Conservation (phyloP, 2,797 vertebrate species). For the Anolis apletophallus region DNA sequence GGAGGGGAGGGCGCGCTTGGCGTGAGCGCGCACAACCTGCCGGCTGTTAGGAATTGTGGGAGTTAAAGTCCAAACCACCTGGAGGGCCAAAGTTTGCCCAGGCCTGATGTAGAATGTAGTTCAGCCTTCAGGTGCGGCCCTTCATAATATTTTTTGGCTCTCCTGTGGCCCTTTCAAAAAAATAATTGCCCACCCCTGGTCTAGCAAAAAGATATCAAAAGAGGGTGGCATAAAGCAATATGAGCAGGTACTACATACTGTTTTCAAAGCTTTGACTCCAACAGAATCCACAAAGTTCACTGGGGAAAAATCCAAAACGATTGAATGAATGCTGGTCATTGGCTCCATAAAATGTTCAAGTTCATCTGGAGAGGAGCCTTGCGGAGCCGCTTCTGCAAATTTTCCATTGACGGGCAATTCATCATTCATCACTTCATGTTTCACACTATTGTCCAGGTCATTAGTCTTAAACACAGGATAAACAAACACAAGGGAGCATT, state of each 20-base stretch:
- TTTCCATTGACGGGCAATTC: constrained; percentile 80
- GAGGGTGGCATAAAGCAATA: no score
- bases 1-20: no score
- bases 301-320: constrained; percentile 91
- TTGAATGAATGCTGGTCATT: constrained; percentile 75
- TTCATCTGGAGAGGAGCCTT: constrained; percentile 76
- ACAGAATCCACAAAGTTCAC: constrained; percentile 94
- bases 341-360: constrained; percentile 78
- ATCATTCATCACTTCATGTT: constrained; percentile 81
- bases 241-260: constrained; percentile 78
- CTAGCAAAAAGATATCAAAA: background rate
- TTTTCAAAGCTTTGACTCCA: constrained; percentile 90
- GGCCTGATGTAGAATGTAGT: no score
- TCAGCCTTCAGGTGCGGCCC: no score
- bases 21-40: no score
- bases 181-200: no score
- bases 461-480: constrained; percentile 66
- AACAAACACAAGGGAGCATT: background rate
- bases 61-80: no score
- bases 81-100: no score
- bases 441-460: constrained; percentile 77
- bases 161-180: no score
- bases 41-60: no score
- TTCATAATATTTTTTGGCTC: no score
- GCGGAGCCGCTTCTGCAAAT: constrained; percentile 52